Conservation (phyloP, 2,113 vertebrate species). For the Platichthys stellatus region DNA sequence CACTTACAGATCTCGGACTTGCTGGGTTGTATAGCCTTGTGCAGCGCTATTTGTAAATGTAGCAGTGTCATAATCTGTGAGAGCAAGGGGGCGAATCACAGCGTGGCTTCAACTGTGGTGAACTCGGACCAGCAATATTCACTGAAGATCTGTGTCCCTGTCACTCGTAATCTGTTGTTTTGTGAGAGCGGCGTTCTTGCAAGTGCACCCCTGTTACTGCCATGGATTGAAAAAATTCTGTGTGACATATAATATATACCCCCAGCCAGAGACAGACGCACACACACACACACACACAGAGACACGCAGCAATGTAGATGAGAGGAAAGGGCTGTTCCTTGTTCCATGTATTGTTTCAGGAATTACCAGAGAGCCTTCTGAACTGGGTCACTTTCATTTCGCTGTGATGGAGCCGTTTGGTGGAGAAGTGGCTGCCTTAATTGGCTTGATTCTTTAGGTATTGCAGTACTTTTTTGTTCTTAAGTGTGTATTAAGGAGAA, state of each 20-base stretch:
- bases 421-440: conserved; percentile 34
- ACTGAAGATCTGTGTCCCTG: too few species aligned
- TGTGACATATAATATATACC: not conserved
- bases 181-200: too few species aligned
- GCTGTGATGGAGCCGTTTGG: conserved; percentile 13
- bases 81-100: too few species aligned
- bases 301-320: conserved; percentile 35
- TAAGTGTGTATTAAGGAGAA: not conserved
- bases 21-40: too few species aligned
- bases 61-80: too few species aligned
- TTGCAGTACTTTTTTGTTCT: not conserved
- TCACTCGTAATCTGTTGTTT: too few species aligned
- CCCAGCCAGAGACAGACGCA: conserved; percentile 24
- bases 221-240: too few species aligned
- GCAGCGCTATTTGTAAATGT: not conserved
- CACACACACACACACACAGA: conserved; percentile 15
- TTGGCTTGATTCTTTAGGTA: conserved; percentile 35
- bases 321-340: conserved; percentile 54
- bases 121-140: too few species aligned
- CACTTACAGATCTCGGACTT: too few species aligned
- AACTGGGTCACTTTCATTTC: conserved; percentile 49
- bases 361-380: not conserved
- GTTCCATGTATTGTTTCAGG: conserved; percentile 64
- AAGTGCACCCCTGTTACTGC: too few species aligned
- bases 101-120: too few species aligned